These are phyloP conservation scores for Cettia cetti DNA, from an alignment of 2,113 vertebrate genomes.

Conservation along the genomic window DNA sequence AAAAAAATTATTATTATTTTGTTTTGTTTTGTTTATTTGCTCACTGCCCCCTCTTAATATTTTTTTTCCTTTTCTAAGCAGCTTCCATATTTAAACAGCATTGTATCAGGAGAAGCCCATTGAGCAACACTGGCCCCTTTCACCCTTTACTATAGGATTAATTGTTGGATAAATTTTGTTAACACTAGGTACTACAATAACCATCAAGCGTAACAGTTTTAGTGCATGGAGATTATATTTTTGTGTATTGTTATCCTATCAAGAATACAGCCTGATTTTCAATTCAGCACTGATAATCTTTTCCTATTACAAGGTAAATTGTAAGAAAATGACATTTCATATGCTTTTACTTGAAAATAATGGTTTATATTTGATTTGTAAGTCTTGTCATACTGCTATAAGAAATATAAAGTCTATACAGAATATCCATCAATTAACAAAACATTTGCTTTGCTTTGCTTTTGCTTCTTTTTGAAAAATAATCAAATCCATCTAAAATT, in stretches of 20 bases:
- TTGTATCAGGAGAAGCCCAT: background rate
- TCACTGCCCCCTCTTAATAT: too few species aligned
- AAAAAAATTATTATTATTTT: too few species aligned
- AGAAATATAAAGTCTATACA: background rate
- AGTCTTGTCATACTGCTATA: background rate
- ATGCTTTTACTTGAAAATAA: background rate
- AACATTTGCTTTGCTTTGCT: background rate
- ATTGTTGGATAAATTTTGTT: background rate
- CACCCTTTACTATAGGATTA: background rate
- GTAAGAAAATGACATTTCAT: background rate
- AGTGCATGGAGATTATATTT: background rate
- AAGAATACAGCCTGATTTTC: background rate
- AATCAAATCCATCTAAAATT: background rate
- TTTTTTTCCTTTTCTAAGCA: background rate
- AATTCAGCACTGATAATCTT: background rate
- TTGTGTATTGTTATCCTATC: background rate
- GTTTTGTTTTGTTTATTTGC: too few species aligned
- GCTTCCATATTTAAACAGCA: background rate
- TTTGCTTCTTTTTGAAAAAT: background rate
- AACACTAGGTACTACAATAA: background rate
- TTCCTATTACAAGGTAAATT: background rate
- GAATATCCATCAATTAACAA: background rate
- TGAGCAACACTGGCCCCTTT: background rate
- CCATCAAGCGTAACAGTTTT: background rate
- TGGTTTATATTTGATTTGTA: background rate